Percentiles rank a stretch among this genome's conserved stretches.
Evolutionary conservation across 2,797 vertebrate species (phyloP).

Genomic region (Sorex maritimensis): DNA sequence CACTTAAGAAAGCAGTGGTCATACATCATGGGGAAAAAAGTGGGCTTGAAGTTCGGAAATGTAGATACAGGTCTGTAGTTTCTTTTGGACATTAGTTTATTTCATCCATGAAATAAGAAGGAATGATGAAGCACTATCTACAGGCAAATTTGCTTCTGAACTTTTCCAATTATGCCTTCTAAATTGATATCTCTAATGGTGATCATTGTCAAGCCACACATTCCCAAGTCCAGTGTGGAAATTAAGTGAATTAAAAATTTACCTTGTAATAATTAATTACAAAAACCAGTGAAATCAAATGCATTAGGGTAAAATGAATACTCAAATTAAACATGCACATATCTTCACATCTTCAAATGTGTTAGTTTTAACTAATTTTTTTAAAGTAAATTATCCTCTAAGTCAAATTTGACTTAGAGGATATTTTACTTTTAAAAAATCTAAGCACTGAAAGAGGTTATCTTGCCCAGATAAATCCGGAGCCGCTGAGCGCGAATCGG

Average conservation of each 20-base stretch:
- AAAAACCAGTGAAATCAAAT: neutral
- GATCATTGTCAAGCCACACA: neutral
- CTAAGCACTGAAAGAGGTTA: too few species aligned
- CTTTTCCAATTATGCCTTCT: neutral
- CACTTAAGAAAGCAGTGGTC: neutral
- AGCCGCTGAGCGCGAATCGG: too few species aligned
- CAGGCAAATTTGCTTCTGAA: neutral
- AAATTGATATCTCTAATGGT: neutral
- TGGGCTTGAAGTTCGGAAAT: neutral
- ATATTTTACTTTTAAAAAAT: neutral
- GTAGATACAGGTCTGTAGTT: neutral
- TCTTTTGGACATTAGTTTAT: neutral
- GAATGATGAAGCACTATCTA: neutral
- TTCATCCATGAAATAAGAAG: constrained; percentile 19
- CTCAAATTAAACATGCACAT: constrained; percentile 1
- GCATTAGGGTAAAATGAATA: neutral
- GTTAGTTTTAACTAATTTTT: neutral
- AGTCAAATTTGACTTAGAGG: neutral
- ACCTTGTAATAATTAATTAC: neutral
- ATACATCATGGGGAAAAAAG: too few species aligned
- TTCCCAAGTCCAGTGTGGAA: neutral
- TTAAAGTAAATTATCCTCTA: too few species aligned
- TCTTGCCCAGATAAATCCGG: too few species aligned
- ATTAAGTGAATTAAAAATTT: constrained; percentile 41
- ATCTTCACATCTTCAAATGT: neutral